Conservation (phyloP, 2,888 invertebrate species). For the Notodromas monacha region DNA sequence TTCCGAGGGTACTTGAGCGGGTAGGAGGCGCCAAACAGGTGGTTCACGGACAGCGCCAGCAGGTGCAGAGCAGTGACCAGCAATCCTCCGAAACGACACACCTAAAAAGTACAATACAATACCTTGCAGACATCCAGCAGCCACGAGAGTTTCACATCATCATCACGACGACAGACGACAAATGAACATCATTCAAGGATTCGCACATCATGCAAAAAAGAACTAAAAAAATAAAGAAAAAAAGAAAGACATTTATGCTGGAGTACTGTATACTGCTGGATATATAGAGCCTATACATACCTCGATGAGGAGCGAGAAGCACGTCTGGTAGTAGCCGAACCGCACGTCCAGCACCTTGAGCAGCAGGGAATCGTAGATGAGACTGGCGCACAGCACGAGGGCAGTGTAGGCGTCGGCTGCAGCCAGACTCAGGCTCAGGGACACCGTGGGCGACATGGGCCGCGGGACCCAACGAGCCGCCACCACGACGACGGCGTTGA, state of each 20-base stretch:
- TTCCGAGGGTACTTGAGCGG: slow-evolving; percentile 29
- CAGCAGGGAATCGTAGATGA: slow-evolving; percentile 23
- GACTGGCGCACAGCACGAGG: slow-evolving; percentile 20
- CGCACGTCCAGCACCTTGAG: slow-evolving; percentile 15
- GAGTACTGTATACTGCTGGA: no score
- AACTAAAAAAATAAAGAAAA: no score
- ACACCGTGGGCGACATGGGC: slow-evolving; percentile 24
- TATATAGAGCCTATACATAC: no score
- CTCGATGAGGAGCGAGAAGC: slow-evolving; percentile 13
- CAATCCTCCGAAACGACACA: no score
- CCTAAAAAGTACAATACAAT: no score
- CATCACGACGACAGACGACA: no score
- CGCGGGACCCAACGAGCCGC: slow-evolving; percentile 23
- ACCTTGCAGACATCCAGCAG: no score
- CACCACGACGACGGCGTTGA: slow-evolving; percentile 22
- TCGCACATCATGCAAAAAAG: no score
- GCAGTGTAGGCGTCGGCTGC: slow-evolving; percentile 25
- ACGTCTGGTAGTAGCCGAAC: slow-evolving; percentile 14
- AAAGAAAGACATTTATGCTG: no score
- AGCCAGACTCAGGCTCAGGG: slow-evolving; percentile 25
- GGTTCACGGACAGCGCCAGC: slow-evolving; percentile 27
- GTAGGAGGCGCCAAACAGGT: slow-evolving; percentile 27
- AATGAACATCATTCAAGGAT: no score
- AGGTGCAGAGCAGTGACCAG: slow-evolving; percentile 28
- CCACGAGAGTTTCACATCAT: no score